phyloP scores from a whole-genome alignment of 2,888 invertebrate genomes.

The Leucozona laternaria region DNA sequence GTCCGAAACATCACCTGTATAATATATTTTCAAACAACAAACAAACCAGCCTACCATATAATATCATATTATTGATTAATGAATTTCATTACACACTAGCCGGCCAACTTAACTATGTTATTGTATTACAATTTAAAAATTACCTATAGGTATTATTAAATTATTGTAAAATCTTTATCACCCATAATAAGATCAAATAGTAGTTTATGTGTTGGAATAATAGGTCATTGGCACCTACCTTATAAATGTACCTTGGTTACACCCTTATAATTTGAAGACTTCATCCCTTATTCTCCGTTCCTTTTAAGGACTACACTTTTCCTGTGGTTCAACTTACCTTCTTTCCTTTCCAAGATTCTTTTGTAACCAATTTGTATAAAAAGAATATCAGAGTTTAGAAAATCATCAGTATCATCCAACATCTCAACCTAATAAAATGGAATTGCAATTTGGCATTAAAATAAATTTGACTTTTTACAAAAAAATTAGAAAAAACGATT shows the following conservation, averaged over 20 bases:
- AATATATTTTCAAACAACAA: too few relatives aligned
- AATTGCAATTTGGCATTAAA: not conserved
- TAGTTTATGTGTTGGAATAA: too few relatives aligned
- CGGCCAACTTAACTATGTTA: too few relatives aligned
- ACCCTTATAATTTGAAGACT: not conserved
- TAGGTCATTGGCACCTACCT: not conserved
- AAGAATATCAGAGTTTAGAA: conserved; percentile 25
- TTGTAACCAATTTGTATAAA: conserved; percentile 43
- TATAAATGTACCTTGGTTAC: not conserved
- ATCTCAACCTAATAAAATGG: conserved; percentile 1
- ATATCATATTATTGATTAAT: too few relatives aligned
- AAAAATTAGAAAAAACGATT: not conserved
- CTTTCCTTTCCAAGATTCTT: not conserved
- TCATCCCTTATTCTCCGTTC: conserved; percentile 27
- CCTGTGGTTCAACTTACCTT: not conserved
- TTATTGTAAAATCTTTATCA: too few relatives aligned
- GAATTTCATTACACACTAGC: too few relatives aligned
- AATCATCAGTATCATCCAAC: conserved; percentile 47
- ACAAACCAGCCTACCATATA: too few relatives aligned
- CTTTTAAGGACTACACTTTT: not conserved
- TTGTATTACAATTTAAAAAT: too few relatives aligned
- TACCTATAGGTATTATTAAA: too few relatives aligned
- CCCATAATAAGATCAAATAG: not conserved
- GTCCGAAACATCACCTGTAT: too few relatives aligned
- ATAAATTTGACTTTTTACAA: not conserved